These are phyloP conservation scores for Crypturellus undulatus DNA, from an alignment of 2,113 vertebrate genomes.

Conservation along the genomic window DNA sequence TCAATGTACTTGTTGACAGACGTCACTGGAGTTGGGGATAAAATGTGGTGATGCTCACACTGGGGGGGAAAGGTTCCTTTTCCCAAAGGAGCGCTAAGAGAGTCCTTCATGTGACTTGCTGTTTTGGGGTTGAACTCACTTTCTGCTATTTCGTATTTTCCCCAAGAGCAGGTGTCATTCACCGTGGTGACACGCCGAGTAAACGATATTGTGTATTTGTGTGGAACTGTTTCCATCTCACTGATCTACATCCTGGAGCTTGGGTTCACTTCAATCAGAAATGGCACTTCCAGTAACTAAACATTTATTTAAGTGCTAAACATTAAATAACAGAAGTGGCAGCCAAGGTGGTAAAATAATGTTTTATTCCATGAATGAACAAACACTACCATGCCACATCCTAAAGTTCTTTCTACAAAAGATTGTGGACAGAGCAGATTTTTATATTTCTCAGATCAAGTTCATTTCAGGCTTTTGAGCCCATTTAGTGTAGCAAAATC, in stretches of 20 bases:
- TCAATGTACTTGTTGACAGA: fast-evolving
- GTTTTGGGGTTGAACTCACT: background rate
- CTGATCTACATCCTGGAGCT: background rate
- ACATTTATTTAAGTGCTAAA: background rate
- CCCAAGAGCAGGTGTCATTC: background rate
- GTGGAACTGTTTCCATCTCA: background rate
- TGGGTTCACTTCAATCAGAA: background rate
- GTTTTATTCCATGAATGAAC: constrained; percentile 84
- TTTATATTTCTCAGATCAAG: constrained; percentile 50
- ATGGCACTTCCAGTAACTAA: background rate
- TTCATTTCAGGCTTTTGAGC: constrained; percentile 12
- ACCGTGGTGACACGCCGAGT: background rate
- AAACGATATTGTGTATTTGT: background rate
- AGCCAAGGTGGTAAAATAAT: constrained; percentile 82
- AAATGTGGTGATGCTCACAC: background rate
- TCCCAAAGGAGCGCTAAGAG: background rate
- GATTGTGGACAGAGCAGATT: constrained; percentile 64
- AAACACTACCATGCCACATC: constrained; percentile 77
- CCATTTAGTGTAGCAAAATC: constrained; percentile 44
- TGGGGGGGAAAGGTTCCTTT: background rate
- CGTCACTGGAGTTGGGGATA: background rate
- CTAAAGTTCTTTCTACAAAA: constrained; percentile 68
- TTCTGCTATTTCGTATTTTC: background rate
- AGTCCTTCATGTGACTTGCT: background rate
- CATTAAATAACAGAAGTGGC: constrained; percentile 47